Conservation (phyloP, 2,888 invertebrate species). For the Rhingia rostrata region DNA sequence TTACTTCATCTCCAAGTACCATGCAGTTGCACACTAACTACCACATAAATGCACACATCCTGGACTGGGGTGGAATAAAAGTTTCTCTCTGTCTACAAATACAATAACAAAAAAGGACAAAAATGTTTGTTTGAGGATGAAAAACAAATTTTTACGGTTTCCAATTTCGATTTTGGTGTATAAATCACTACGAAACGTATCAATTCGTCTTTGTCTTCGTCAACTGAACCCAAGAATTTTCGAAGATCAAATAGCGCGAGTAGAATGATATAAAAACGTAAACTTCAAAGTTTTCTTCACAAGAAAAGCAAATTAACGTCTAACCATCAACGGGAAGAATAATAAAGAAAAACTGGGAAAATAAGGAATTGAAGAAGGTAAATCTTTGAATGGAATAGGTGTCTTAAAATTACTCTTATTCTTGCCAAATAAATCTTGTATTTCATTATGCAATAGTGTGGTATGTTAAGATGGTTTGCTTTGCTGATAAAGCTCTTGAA, state of each 20-base stretch:
- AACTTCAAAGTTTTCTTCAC: conserved; percentile 12
- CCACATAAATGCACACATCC: conserved; percentile 60
- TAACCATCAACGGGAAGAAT: conserved; percentile 22
- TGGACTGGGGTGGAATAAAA: conserved; percentile 30
- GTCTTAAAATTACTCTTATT: neutral
- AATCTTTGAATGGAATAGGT: neutral
- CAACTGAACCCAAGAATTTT: conserved; percentile 13
- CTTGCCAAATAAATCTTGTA: neutral
- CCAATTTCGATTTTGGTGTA: conserved; percentile 41
- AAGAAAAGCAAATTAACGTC: conserved; percentile 54
- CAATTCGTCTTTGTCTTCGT: conserved; percentile 52
- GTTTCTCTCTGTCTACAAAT: conserved; percentile 13
- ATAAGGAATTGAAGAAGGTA: neutral
- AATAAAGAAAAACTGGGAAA: neutral
- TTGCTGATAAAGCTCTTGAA: conserved; percentile 6
- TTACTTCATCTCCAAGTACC: conserved; percentile 14
- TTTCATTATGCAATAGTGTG: conserved; percentile 5
- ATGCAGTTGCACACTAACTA: conserved; percentile 52
- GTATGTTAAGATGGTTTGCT: conserved; percentile 6
- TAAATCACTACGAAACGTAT: conserved; percentile 54
- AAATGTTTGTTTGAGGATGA: neutral
- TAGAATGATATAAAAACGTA: neutral
- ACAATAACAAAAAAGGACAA: conserved; percentile 31
- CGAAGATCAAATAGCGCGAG: conserved; percentile 26
- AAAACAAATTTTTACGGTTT: conserved; percentile 38